Evolutionary conservation across 2,888 invertebrate genomes (phyloP), one percentile per base, ranked within the genome.

Genomic region (Psococerastis gibbosa): DNA sequence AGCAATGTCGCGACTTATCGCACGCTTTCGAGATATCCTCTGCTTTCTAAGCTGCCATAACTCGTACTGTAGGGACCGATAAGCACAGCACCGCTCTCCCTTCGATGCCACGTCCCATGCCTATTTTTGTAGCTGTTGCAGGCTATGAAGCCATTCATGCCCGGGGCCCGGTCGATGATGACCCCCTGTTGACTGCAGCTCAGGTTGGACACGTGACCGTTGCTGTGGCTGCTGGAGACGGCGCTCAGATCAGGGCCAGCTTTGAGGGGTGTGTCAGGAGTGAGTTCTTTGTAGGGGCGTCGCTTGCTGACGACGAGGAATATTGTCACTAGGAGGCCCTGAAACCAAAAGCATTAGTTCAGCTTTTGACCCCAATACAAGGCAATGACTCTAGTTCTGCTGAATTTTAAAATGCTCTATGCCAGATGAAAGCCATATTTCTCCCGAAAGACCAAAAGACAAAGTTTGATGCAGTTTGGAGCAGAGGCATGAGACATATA

Each of bases 121-220:
- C 69, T 67, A 60, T 76, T 78, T 57, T 78, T 78, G 65, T 74
- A 79, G 60, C 78, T 78, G 59, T 77, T 78, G 64, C 78, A 78
- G 1, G 77, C 75, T 47, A 80, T 77, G 47, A 79, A 63, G 46
- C 78, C 78, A 63, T 76, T 77, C 75, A 78, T 76, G 42, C 69
- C 78, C n/a, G 72, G 72, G 1, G 76, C 76, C 31, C 77, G 67
- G 54, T 78, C 78, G 51, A 77, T 72, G 44, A 72, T 71, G 52
- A 77, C 64, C 22, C 64, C 61, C 50, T 72, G 63, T n/a, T n/a
- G n/a, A n/a, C n/a, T n/a, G n/a, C n/a, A n/a, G 23, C 60, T 46
- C 23, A 46, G 47, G 13, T 20, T 13, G 22, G 42, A 13, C 8
- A 18, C 20, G 22, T 43, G 43, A 13, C 43, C 34, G 35, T 34